Evolutionary conservation across 2,113 vertebrate species (phyloP).

Genomic region (Carlito syrichta): DNA sequence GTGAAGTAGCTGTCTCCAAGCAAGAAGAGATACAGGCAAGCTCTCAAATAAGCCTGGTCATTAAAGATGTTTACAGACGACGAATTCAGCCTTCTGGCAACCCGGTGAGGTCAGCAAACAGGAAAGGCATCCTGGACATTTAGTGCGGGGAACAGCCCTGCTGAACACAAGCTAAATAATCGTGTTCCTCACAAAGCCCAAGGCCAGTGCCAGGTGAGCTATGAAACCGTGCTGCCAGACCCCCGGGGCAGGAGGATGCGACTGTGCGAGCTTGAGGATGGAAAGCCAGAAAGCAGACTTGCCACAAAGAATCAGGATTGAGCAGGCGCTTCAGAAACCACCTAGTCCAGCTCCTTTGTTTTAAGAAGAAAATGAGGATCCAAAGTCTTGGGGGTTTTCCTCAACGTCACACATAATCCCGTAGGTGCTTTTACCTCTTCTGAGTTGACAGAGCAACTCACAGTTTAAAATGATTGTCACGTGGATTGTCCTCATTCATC

Average conservation of each 20-base stretch:
- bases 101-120: background rate
- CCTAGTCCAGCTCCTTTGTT: background rate
- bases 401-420: background rate
- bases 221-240: background rate
- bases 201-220: background rate
- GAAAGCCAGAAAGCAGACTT: background rate
- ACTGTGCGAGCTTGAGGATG: no score
- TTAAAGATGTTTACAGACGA: constrained; percentile 24
- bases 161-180: background rate
- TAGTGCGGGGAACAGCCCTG: background rate
- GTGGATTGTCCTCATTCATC: background rate
- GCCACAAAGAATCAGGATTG: background rate
- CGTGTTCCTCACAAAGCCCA: background rate
- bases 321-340: background rate
- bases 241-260: background rate
- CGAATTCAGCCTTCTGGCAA: background rate
- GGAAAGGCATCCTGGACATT: background rate
- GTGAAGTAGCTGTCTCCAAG: background rate
- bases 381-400: background rate
- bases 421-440: background rate
- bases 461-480: background rate
- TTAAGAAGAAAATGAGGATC: background rate
- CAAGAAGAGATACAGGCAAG: background rate
- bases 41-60: background rate
- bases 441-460: background rate